These are phyloP conservation scores for Apis dorsata DNA, from an alignment of 1,140 invertebrate species.

Conservation along the genomic window DNA sequence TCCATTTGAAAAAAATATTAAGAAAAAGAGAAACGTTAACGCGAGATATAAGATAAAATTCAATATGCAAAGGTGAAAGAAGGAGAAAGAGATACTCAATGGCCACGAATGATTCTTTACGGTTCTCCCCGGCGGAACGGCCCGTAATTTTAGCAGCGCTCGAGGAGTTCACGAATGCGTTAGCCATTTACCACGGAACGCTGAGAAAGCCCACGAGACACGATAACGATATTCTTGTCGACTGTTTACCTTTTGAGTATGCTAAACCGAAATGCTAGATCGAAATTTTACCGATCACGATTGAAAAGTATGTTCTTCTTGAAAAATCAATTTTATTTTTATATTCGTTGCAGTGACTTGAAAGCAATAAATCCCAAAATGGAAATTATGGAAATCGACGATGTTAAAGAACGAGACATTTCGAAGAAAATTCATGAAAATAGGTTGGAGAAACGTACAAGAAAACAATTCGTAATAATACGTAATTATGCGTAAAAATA, in stretches of 20 bases:
- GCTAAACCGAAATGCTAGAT: background rate
- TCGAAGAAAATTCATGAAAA: slow-evolving; percentile 68
- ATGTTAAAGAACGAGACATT: slow-evolving; percentile 54
- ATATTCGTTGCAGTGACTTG: slow-evolving; percentile 26
- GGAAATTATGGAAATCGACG: slow-evolving; percentile 15
- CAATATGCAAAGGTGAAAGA: background rate
- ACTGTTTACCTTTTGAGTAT: slow-evolving; percentile 39
- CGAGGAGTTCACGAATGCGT: slow-evolving; percentile 71
- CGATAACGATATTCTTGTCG: slow-evolving; percentile 19
- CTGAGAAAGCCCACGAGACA: slow-evolving; percentile 64
- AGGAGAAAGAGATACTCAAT: slow-evolving; percentile 18
- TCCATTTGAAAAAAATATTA: background rate
- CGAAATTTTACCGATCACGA: background rate
- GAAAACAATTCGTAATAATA: background rate
- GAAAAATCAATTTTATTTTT: background rate
- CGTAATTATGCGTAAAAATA: background rate
- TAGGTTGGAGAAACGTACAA: slow-evolving; percentile 56
- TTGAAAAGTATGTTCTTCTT: background rate
- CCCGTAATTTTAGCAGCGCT: slow-evolving; percentile 65
- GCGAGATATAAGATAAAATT: background rate
- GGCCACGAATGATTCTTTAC: slow-evolving; percentile 18
- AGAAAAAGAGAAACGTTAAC: background rate
- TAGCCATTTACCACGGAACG: slow-evolving; percentile 73
- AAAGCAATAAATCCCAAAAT: slow-evolving; percentile 12
- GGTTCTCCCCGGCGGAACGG: slow-evolving; percentile 39